Evolutionary conservation across 2,113 vertebrate genomes (phyloP), one percentile per base, ranked within the genome.

Genomic region (Hydrochoerus hydrochaeris): DNA sequence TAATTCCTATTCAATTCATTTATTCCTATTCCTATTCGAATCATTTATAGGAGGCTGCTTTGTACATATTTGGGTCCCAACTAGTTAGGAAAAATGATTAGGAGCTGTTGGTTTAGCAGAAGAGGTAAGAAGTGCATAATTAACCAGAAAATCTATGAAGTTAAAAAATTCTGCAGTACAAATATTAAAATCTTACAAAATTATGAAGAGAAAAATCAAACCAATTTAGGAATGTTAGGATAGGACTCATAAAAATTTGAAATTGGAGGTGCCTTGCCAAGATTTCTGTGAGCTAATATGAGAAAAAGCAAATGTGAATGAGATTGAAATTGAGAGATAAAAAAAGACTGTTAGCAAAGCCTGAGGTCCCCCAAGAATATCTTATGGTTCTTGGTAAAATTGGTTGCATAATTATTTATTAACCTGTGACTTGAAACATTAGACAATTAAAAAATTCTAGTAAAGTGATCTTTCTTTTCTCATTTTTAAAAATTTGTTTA

Each of bases 381-480:
- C 35, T 58, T 88, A 4, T 41, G 28, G 7, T 90, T 85, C 17
- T 67, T 44, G 28, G 7, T 19, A 88, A 91, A 30, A 60, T 28
- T 77, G 91, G 32, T 77, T 91, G 58, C 49, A 30, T 26, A 52
- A 94, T 54, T 30, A 2, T 88, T n/a, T n/a, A 3, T 88, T 83
- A 69, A 83, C 35, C 35, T 83, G 49, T 77, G 77, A 91, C 60
- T 41, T 77, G 46, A 58, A 90, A 28, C 11, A 83, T 94, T n/a
- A 87, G 8, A 12, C 41, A 83, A 67, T 17, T 30, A 13, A 28
- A 32, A 49, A 67, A 60, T 82, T 90, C 30, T 73, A 82, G 24
- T 52, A 38, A n/a, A 44, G 3, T 2, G 14, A 67, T 49, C 4
- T 32, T 88, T 75, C 32, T 19, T 35, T 38, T 71, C 14, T 46